Conservation (phyloP, 2,113 vertebrate species). For the Regulus satrapa region DNA sequence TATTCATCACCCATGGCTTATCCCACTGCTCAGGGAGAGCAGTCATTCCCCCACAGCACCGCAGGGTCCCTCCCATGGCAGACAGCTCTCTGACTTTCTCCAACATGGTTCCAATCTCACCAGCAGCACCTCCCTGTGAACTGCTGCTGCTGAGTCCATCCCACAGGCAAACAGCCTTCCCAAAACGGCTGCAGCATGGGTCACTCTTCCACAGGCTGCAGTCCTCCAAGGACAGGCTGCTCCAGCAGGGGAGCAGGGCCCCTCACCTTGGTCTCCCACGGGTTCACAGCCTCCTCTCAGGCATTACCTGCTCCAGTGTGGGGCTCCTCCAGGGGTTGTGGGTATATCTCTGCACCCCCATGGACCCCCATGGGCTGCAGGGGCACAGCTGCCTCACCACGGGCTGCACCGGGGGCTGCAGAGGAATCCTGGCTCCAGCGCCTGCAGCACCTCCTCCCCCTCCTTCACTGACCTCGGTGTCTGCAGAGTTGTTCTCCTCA, state of each 20-base stretch:
- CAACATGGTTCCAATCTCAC: accelerated
- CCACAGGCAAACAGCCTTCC: accelerated
- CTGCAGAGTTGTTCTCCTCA: neutral
- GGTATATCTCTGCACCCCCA: neutral
- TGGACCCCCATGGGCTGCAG: neutral
- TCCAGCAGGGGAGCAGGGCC: neutral
- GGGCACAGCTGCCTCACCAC: neutral
- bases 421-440: neutral
- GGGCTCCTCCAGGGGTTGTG: neutral
- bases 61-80: accelerated
- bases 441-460: neutral
- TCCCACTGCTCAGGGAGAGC: accelerated
- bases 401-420: neutral
- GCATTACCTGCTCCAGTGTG: no score
- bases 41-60: neutral
- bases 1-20: accelerated
- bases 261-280: accelerated
- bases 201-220: neutral
- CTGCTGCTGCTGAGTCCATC: neutral
- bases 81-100: neutral
- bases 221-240: neutral
- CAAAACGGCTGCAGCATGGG: neutral
- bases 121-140: neutral
- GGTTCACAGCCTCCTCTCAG: neutral
- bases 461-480: neutral